Percentiles rank a stretch among this genome's conserved stretches.
Conservation (phyloP, 2,113 vertebrate species). For the Vicugna pacos region DNA sequence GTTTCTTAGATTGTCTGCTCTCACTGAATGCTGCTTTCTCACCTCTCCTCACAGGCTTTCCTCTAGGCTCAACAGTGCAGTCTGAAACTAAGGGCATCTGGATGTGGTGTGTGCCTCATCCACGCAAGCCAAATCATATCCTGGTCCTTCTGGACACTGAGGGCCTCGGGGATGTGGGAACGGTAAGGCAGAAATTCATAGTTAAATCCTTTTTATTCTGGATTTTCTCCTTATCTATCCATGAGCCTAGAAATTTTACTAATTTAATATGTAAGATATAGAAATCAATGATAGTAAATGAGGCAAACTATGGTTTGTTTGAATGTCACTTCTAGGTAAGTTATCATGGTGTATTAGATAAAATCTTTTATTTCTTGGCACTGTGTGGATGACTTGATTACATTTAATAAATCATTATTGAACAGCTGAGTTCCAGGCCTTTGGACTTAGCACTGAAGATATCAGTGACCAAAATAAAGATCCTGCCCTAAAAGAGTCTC, state of each 20-base stretch:
- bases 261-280: neutral
- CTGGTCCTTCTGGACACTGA: constrained; percentile 83
- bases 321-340: neutral
- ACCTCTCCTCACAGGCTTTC: constrained; percentile 71
- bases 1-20: neutral
- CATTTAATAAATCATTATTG: neutral
- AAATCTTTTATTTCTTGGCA: neutral
- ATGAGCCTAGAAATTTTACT: neutral
- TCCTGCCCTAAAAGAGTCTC: neutral
- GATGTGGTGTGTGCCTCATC: constrained; percentile 82
- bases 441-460: fast-evolving
- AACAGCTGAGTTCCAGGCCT: neutral
- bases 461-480: neutral
- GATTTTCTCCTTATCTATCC: neutral
- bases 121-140: constrained; percentile 24
- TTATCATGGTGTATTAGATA: neutral
- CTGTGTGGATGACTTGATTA: neutral
- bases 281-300: neutral
- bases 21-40: neutral
- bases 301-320: neutral
- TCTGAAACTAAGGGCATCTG: constrained; percentile 84
- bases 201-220: neutral
- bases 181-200: constrained; percentile 58
- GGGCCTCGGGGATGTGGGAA: constrained; percentile 81
- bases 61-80: constrained; percentile 79